Evolutionary conservation across 1,140 invertebrate genomes (phyloP), one percentile per base, ranked within the genome.

Genomic region (Maniola jurtina): DNA sequence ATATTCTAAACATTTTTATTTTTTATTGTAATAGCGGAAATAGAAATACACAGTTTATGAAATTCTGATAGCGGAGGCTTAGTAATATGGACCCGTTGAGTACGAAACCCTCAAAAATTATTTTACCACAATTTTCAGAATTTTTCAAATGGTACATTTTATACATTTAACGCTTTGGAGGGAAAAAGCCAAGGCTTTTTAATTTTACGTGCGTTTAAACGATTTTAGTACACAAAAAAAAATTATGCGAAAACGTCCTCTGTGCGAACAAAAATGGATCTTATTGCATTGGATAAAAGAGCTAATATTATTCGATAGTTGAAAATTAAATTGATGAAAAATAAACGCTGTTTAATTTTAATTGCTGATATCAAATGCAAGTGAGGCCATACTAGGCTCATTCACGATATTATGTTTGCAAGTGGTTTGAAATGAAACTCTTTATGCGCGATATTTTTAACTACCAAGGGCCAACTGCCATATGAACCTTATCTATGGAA

Each of bases 331-430:
- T n/a, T n/a, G n/a, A n/a, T n/a, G n/a, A n/a, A n/a, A 36, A 36
- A 5, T 6, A 5, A 36, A 42, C 6, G 11, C 11, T 3, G 6
- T 6, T 45, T 8, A 45, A 11, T 45, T 45, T n/a, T 11, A 45
- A 38, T 9, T 38, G 38, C 10, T 3, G 38, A 13, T 45, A 45
- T 45, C 42, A 45, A n/a, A 13, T 5, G 9, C 42, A 25, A 52
- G 15, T 52, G 15, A 52, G 48, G 48, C 6, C 48, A 52, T 2
- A 16, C 7, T 25, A 52, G 48, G 10, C 48, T 25, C 48, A 52
- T 52, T 52, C 48, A 52, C 48, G 48, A 25, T 52, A 25, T 25
- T n/a, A n/a, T n/a, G n/a, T n/a, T n/a, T n/a, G n/a, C n/a, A n/a
- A n/a, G n/a, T n/a, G n/a, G 38, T 1, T 38, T 38, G 38, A 7